These are phyloP conservation scores for Ditula angustiorana DNA, from an alignment of 2,888 invertebrate species.

Conservation along the genomic window DNA sequence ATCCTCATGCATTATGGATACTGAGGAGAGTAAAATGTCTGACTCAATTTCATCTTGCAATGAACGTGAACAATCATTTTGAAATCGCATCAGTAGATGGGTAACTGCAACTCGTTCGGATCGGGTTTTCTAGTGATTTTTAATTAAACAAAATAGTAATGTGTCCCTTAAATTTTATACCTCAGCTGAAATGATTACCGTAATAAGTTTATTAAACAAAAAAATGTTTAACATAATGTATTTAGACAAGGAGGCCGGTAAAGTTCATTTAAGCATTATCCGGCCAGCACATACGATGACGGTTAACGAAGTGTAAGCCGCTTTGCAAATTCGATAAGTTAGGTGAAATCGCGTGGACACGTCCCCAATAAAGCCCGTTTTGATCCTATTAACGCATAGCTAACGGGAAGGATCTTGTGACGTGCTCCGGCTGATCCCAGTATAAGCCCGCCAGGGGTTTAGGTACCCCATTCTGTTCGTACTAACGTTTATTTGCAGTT, in stretches of 20 bases:
- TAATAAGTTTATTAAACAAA: too few relatives aligned
- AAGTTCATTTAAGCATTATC: slow-evolving; percentile 14
- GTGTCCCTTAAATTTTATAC: too few relatives aligned
- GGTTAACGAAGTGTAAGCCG: slow-evolving; percentile 82
- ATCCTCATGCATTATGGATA: slow-evolving; percentile 62
- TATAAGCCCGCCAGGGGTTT: slow-evolving; percentile 57
- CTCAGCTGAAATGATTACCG: too few relatives aligned
- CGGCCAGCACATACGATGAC: slow-evolving; percentile 52
- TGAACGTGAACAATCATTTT: not conserved
- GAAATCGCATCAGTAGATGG: not conserved
- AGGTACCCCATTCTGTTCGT: slow-evolving; percentile 45
- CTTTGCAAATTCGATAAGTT: slow-evolving; percentile 84
- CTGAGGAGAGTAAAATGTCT: slow-evolving; percentile 48
- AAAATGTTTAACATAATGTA: not conserved
- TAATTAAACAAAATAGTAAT: not conserved
- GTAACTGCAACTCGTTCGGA: too few relatives aligned
- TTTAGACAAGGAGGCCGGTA: not conserved
- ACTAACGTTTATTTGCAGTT: slow-evolving; percentile 15
- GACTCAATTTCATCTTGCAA: slow-evolving; percentile 46
- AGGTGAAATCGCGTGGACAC: slow-evolving; percentile 82
- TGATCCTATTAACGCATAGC: slow-evolving; percentile 84
- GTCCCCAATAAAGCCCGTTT: slow-evolving; percentile 80
- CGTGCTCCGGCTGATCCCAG: slow-evolving; percentile 67
- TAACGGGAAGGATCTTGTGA: slow-evolving; percentile 78
- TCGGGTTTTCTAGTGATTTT: not conserved